Base-by-base conservation (phyloP, 2,888 invertebrate genomes). In the Syrista parreyssii region DNA sequence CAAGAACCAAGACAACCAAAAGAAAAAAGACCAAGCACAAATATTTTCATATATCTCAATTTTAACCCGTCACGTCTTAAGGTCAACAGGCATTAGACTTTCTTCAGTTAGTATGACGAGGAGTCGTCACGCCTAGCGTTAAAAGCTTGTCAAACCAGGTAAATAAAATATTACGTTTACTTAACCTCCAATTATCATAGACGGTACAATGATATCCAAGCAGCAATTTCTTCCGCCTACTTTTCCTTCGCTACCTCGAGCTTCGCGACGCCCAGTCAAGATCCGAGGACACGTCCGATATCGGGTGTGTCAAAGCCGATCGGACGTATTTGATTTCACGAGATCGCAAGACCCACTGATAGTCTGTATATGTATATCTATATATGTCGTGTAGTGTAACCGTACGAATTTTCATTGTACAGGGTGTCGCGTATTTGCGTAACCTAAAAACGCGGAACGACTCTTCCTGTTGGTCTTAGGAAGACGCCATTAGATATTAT, bases 171-270 rank as follows among this genome's bases (percentile, higher is more conserved):
- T 55, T 55, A 23, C 35, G 30, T 35, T 74, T 74, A 34, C 74
- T 74, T 34, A 33, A 35, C 33, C 34, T 34, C n/a, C 35, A 23
- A 74, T 74, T 74, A 74, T 11, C 23, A 74, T 74, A 74, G 11
- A 12, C n/a, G 2, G 12, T 11, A 35, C 74, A 23, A 33, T 74
- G 12, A 35, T 30, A 4, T 2, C 35, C 0, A 34, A 35, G 23
- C 71, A 32, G 12, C 30, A 33, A 31, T 33, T 74, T 74, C 36
- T 74, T 74, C 36, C 74, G 36, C 74, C 74, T 74, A 74, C 74
- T 74, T 74, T 74, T 74, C 35, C 74, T 74, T 74, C 36, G 31
- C 31, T 11, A 71, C 71, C 4, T 2, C 6, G 33, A 71, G 71
- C 71, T 31, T 55, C 55, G 55, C 55, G 55, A 55, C 55, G 55